Evolutionary conservation across 2,797 vertebrate genomes (phyloP), one percentile per base, ranked within the genome.

Genomic region (Gymnodraco acuticeps): DNA sequence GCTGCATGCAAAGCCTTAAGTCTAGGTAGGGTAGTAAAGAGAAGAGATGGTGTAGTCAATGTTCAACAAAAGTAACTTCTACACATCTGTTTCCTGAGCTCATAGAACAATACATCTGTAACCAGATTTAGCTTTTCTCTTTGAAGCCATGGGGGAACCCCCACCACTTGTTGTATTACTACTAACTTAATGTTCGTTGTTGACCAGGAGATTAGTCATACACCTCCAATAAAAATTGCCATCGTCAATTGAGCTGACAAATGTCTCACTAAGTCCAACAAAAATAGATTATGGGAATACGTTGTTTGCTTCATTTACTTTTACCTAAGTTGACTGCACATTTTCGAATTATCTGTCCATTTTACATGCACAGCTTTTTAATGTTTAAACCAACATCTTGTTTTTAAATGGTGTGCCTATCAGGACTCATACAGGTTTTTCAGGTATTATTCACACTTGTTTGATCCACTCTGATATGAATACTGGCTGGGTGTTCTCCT

Each of bases 401-500:
- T 5, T 47, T 2, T 19, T 51, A 59, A 55, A 19, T n/a, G 50
- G 20, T 53, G 27, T 33, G 4, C 2, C 0, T 59, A 13, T 55
- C 12, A 6, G 19, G 3, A 46, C n/a, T 79, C 19, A 20, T 64
- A 53, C 23, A 19, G 16, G 52, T 71, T 51, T 70, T 59, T 65
- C 55, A 80, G 54, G 45, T 65, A 17, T 59, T 23, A 33, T 41
- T 74, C 55, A 42, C 43, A 27, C 67, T 68, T 63, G 53, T 70
- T 54, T 74, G 41, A 61, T 82, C 60, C 66, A 66, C 78, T 78
- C 64, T 42, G 64, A 47, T 33, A 31, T 81, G 69, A 80, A 75
- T 81, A 54, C 54, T 84, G 74, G 73, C 73, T 80, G 50, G 64
- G 47, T 80, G 81, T 87, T 64, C 73, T 88, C 85, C 78, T 70